Conservation (phyloP, 2,797 vertebrate species). For the Ctenosaura bakeri region DNA sequence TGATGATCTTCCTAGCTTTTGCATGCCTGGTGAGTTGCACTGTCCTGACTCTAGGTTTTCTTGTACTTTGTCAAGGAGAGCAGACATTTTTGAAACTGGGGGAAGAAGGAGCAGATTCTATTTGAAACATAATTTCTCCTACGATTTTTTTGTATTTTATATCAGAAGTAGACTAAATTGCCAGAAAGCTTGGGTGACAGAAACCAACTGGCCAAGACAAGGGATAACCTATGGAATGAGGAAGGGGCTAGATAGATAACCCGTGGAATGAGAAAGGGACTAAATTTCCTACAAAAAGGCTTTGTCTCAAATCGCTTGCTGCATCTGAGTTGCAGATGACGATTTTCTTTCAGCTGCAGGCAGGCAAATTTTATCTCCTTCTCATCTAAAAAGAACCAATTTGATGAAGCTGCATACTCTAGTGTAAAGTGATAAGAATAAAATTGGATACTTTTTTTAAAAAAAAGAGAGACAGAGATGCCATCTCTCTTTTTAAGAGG, state of each 20-base stretch:
- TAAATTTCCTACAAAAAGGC: constrained; percentile 12
- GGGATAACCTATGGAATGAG: constrained; percentile 19
- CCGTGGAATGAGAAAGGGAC: not conserved
- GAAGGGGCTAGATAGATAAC: constrained; percentile 4
- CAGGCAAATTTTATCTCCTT: constrained; percentile 22
- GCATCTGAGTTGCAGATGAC: not conserved
- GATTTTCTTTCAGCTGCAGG: not conserved
- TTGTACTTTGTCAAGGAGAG: not conserved
- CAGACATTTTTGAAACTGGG: too few species aligned
- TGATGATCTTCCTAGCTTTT: not conserved
- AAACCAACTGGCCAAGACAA: not conserved
- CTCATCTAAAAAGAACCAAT: constrained; percentile 7
- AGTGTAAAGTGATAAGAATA: constrained; percentile 27
- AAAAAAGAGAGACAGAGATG: not conserved
- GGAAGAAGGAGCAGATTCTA: not conserved
- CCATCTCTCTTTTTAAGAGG: constrained; percentile 19
- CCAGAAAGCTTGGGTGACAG: constrained; percentile 3
- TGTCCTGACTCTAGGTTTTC: not conserved
- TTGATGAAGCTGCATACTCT: not conserved
- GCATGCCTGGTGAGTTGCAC: not conserved
- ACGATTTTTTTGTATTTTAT: constrained; percentile 7
- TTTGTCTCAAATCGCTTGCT: not conserved
- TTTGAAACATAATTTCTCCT: not conserved
- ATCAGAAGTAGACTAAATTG: constrained; percentile 31
- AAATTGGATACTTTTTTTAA: not conserved